Base-by-base conservation (phyloP, 1,140 invertebrate genomes). In the Hermatobates lingyangjiaoensis region DNA sequence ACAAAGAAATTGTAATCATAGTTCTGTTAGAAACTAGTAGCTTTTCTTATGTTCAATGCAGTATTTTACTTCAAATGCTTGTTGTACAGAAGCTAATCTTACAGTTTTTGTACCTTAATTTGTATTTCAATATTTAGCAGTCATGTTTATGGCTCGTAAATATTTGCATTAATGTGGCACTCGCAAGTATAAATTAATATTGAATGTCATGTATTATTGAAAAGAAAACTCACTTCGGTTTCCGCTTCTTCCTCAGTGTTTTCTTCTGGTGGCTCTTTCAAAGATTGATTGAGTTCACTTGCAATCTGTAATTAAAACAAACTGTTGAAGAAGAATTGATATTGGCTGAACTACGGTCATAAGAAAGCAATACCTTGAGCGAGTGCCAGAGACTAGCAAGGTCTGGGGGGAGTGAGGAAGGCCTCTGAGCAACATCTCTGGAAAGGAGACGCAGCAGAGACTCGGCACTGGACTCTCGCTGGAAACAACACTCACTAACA, bases 371-470 rank as follows among this genome's bases (percentile, higher is more conserved):
- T 55, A 55, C 54, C 54, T 55, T 51, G 48, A 55, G 45, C 38
- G 50, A 52, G 26, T 55, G 54, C 54, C 54, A 55, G 30, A 55
- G 50, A 50, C 50, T 50, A 14, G 54, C 50, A 18, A 55, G 45
- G 50, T 55, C 50, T 24, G 54, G 45, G 10, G 54, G 54, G 24
- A 55, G 18, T 34, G 54, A 55, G 28, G 51, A 42, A 23, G 54
- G 54, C 25, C 53, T 45, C 21, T 27, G 14, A 20, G 30, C 38
- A 40, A 50, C 50, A 45, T 45, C 50, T 42, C 48, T 54, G 14
- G 39, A 45, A n/a, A 54, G 42, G 39, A 54, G 38, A 21, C 21
- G 14, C 10, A 54, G 49, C 2, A 54, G 48, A 24, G 38, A 39
- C 51, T 50, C 53, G 21, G 53, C 53, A 25, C 28, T 45, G 2